Base-by-base conservation (phyloP, 2,113 vertebrate genomes). In the Sigmodon hispidus region DNA sequence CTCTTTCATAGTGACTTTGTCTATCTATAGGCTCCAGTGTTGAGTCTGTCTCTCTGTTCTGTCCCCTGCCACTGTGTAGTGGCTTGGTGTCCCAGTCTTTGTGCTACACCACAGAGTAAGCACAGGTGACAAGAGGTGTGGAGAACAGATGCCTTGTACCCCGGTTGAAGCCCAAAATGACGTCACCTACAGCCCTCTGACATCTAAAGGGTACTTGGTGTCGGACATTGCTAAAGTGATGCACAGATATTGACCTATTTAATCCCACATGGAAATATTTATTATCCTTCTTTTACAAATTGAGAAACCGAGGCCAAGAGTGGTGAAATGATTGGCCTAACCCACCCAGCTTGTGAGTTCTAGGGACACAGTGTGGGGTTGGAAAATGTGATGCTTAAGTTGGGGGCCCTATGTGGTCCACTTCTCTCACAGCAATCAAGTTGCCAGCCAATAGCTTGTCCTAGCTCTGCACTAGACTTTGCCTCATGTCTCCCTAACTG, bases 81-180 rank as follows among this genome's bases (percentile, higher is more conserved):
- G 52, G 6, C 31, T 31, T 12, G 0, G 16, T 8, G 1, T 26
- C 21, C 16, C 10, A 13, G 16, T 26, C 7, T 76, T n/a, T 17
- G 12, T 34, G 40, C 31, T 67, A 1, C 40, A 21, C n/a, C 85
- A 63, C 57, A 57, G 3, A 8, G 0, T 26, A 31, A 2, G 1
- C 9, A 34, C 26, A 52, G 45, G 57, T 12, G 48, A 69, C 9
- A 43, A 31, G 29, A 31, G 40, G 31, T 40, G 17, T 43, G 86
- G 21, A 0, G 57, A 50, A 1, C 17, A 1, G 0, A 13, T 76
- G 40, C 10, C 21, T 11, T 0, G 0, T 0, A 43, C 17, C 24
- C 57, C 45, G 45, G 13, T n/a, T 57, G 3, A 19, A 50, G 50
- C 67, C 31, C 5, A 2, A 24, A 9, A 36, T 1, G 70, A 40